phyloP scores from a whole-genome alignment of 2,797 vertebrate genomes.

The Graptemys geographica region DNA sequence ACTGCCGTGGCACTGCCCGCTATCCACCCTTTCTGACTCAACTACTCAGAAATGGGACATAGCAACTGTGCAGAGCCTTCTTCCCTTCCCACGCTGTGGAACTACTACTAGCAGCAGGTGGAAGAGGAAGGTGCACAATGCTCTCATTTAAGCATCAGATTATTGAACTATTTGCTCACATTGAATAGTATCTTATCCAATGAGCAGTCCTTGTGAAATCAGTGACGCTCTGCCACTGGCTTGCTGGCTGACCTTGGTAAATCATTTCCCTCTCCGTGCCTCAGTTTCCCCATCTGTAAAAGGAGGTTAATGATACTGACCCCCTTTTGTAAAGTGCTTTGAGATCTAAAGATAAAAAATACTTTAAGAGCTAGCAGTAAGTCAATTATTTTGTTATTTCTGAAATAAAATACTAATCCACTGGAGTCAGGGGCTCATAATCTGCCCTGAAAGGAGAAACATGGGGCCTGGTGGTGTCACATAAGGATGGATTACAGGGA shows the following conservation, averaged over 20 bases:
- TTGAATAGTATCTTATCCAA: background rate
- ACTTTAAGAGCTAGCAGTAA: too few species aligned
- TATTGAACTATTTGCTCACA: background rate
- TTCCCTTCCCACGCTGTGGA: background rate
- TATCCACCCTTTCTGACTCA: background rate
- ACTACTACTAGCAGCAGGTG: background rate
- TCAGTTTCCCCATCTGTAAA: too few species aligned
- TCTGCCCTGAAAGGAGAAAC: background rate
- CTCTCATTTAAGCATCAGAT: background rate
- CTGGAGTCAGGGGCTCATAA: background rate
- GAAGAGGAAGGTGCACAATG: background rate
- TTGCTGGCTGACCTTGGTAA: too few species aligned
- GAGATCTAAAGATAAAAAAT: too few species aligned
- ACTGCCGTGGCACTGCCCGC: background rate
- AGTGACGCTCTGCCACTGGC: background rate
- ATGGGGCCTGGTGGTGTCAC: too few species aligned
- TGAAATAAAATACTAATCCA: background rate
- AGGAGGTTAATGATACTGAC: too few species aligned
- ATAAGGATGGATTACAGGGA: fast-evolving
- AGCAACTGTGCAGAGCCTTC: background rate
- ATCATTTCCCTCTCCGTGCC: too few species aligned
- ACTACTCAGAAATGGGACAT: too few species aligned
- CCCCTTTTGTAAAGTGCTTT: too few species aligned
- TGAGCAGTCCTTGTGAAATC: background rate
- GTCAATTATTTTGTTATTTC: too few species aligned